Conservation (phyloP, 2,888 invertebrate species). For the Smittia sp. region DNA sequence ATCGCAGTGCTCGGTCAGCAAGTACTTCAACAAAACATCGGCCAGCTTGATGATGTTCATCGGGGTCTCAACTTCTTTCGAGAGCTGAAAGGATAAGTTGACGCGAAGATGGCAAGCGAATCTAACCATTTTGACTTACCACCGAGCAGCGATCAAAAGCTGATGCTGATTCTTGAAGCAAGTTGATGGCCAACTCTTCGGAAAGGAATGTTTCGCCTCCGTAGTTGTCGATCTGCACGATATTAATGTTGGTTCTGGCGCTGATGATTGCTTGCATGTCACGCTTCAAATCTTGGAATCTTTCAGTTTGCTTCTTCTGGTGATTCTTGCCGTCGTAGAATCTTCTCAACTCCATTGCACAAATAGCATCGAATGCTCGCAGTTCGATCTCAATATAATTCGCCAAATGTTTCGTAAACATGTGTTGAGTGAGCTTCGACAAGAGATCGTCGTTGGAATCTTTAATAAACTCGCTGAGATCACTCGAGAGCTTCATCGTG, state of each 20-base stretch:
- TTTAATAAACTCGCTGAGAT: constrained; percentile 71
- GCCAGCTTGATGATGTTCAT: constrained; percentile 76
- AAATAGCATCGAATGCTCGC: constrained; percentile 74
- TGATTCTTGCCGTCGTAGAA: constrained; percentile 94
- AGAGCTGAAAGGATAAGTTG: constrained; percentile 59
- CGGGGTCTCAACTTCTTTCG: constrained; percentile 72
- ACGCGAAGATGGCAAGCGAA: not conserved
- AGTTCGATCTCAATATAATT: constrained; percentile 77
- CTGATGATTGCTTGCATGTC: constrained; percentile 93
- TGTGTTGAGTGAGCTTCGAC: constrained; percentile 72
- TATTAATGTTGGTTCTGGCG: constrained; percentile 86
- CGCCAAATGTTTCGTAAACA: constrained; percentile 76
- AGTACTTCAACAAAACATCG: constrained; percentile 77
- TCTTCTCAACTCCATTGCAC: constrained; percentile 69
- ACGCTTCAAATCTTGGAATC: constrained; percentile 87
- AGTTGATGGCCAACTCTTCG: constrained; percentile 86
- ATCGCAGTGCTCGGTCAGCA: constrained; percentile 90
- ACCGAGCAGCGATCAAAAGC: constrained; percentile 86
- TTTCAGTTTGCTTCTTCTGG: constrained; percentile 88
- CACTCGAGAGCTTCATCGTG: constrained; percentile 71
- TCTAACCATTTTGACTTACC: constrained; percentile 54
- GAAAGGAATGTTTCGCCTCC: constrained; percentile 96
- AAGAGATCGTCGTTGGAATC: constrained; percentile 77
- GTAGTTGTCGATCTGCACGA: constrained; percentile 92
- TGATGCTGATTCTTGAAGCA: constrained; percentile 85